Base-by-base conservation (phyloP, 2,888 invertebrate genomes). In the Dendrolimus houi region DNA sequence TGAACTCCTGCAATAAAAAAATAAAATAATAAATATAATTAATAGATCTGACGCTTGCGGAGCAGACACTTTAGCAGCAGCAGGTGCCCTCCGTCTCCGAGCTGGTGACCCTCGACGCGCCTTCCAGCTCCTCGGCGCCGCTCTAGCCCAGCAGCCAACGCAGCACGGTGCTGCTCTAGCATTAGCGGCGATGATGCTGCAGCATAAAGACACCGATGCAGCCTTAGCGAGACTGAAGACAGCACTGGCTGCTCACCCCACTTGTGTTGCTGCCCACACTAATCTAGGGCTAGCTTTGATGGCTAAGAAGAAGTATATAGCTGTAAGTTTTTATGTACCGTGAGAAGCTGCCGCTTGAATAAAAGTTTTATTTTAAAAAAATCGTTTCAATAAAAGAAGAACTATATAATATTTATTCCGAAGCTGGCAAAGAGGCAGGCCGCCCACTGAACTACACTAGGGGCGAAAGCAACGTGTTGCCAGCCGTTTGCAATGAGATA, bases 41-140 rank as follows among this genome's bases (percentile, higher is more conserved):
- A 29, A 29, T 59, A 82, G 87, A 0, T 67, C 68, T 0, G 77
- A 86, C 57, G 84, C 85, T 0, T 90, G 91, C 58, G 79, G 92
- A 56, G 87, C 92, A 57, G 81, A 92, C 64, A 85, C 92, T n/a
- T 64, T 92, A 65, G 87, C 89, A 1, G 82, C 92, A 61, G 87
- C 92, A 60, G 82, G 92, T 40, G 81, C 92, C 9, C 70, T 92
- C 58, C 81, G 91, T 54, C 77, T 92, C 59, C 67, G 92, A 71
- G 78, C 91, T 72, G 84, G 90, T 52, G 82, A 92, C 63, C 80
- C 91, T 59, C 81, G 90, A 8, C 80, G 86, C 59, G 84, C 92
- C 60, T 87, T 92, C 82, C 87, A 93, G 77, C 79, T 93, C 62
- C 74, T 93, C 42, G 87, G 92, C 60, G 86, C 92, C 66, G 88